Percentiles rank a stretch among this genome's conserved stretches.
Evolutionary conservation across 2,888 invertebrate species (phyloP).

Genomic region (Sialis fuliginosa): DNA sequence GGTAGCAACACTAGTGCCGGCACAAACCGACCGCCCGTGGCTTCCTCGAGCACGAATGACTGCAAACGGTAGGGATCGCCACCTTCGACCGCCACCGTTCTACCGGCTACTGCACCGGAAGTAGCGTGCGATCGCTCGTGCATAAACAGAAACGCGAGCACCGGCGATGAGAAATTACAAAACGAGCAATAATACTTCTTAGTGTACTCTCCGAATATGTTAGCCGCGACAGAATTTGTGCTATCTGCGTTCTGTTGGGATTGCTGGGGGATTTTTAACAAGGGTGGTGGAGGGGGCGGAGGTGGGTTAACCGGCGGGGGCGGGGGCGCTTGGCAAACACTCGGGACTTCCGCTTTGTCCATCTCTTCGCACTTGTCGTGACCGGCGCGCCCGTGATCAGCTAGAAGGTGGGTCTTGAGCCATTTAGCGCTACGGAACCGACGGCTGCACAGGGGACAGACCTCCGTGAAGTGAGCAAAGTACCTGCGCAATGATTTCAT

Average conservation of each 20-base stretch:
- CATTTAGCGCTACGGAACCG: constrained; percentile 79
- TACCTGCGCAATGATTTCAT: constrained; percentile 20
- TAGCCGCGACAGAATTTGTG: constrained; percentile 14
- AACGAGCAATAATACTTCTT: constrained; percentile 80
- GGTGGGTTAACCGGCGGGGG: constrained; percentile 22
- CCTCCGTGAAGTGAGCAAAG: constrained; percentile 51
- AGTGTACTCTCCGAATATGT: constrained; percentile 32
- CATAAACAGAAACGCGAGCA: constrained; percentile 77
- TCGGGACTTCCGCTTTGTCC: constrained; percentile 29
- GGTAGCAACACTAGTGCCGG: constrained; percentile 90
- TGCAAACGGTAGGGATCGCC: constrained; percentile 62
- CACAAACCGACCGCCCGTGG: constrained; percentile 42
- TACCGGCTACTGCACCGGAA: constrained; percentile 54
- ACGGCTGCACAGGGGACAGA: constrained; percentile 71
- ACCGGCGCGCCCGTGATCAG: constrained; percentile 62
- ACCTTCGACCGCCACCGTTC: constrained; percentile 5
- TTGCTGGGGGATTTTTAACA: neutral
- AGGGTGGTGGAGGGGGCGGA: neutral
- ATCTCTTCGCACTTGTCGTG: constrained; percentile 42
- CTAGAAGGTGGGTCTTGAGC: constrained; percentile 69
- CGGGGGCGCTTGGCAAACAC: constrained; percentile 19
- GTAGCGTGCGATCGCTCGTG: constrained; percentile 67
- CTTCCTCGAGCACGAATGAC: constrained; percentile 71
- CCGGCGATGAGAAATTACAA: constrained; percentile 77
- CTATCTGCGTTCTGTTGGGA: constrained; percentile 34